Base-by-base conservation (phyloP, 2,888 invertebrate species). In the Acanthacorydalis orientalis region DNA sequence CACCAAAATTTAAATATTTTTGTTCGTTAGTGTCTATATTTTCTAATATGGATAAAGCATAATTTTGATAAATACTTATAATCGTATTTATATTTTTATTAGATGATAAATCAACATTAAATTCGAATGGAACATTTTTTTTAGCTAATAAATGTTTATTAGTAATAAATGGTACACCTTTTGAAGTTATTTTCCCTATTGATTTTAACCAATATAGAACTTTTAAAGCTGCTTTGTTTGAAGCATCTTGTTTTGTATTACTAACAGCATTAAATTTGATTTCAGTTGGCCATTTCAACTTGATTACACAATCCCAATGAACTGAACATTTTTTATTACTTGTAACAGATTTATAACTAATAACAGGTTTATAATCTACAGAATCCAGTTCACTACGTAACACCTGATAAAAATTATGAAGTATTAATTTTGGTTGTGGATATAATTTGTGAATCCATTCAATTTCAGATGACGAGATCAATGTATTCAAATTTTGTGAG, bases 261-360 rank as follows among this genome's bases (percentile, higher is more conserved):
- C 68, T 71, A 51, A 60, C 60, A 62, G 67, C 62, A 54, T 69
- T 65, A 64, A 80, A 75, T 52, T 69, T 68, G 8, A 62, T 61
- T 44, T 68, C 62, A 53, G 70, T 68, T 0, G 80, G 80, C 79
- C 80, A 80, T 34, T 63, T 57, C 51, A 79, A 61, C 1, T 61
- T 55, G 49, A 75, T 75, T 11, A 63, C 69, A 52, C 74, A 75
- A 0, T 57, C 62, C 78, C 78, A 80, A 9, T 61, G 63, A 9
- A 46, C 44, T 10, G 43, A 48, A 6, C 14, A 45, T 41, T 52
- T 55, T 49, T 61, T 63, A 12, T 61, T 60, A 14, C 50, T 48
- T 37, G 53, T 51, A 1, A 55, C 44, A 1, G 53, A 47, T 52
- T 66, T 69, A 50, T 68, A 72, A 31, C 59, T 60, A 0, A 56